Base-by-base conservation (phyloP, 2,797 vertebrate genomes). In the Chaetophractus vellerosus region DNA sequence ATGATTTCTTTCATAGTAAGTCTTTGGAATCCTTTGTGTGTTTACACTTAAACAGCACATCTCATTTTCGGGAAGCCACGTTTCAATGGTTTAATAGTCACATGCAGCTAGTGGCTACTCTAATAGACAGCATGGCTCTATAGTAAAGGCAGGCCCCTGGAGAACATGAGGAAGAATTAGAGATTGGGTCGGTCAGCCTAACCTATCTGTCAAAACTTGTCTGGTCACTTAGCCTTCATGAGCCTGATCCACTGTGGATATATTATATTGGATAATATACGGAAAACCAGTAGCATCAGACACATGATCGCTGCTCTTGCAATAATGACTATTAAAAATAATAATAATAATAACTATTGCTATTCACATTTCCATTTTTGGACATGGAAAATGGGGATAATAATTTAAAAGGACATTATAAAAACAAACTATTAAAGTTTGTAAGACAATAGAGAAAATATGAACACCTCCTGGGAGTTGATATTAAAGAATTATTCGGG, bases 341-440 rank as follows among this genome's bases (percentile, higher is more conserved):
- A 38, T 38, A 38, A 38, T 59, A 90, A 83, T 18, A 52, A 79
- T 38, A 16, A 48, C 31, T 9, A 5, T 88, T 85, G 74, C 83
- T 85, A 72, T 38, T 85, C 88, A 68, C 5, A 59, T 69, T 76
- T 69, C 64, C 36, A 48, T 26, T 80, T 76, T 64, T 59, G 14
- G 41, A 79, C 93, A 86, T 86, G 88, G 80, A 93, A 84, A 94
- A 85, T 36, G 41, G 38, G 36, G 83, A 88, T 78, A 71, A 85
- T 64, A 76, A 93, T 71, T 63, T 68, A 72, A 72, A 84, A 64
- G 87, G 81, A 90, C 57, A 15, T 36, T 33, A 50, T 23, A 78
- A 26, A 74, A 50, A 93, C n/a, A 76, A 68, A 95, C n/a, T 31
- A 19, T 23, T 19, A 55, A 48, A 63, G 36, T 31, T 48, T 82